Evolutionary conservation across 1,140 invertebrate species (phyloP).

Genomic region (Pseudomyrmex pallidus): DNA sequence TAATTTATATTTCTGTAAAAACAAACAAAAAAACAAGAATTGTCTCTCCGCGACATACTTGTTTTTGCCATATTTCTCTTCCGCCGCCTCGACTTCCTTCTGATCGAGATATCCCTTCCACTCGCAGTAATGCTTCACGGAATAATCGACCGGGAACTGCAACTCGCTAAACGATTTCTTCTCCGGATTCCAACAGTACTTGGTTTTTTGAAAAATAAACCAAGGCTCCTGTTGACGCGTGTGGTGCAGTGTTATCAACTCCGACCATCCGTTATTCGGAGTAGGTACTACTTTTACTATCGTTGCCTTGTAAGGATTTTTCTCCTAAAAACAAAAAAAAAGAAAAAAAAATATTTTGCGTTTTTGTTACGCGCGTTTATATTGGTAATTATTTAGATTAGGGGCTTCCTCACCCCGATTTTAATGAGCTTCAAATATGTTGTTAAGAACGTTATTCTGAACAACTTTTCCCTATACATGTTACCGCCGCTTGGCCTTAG

Average conservation of each 20-base stretch:
- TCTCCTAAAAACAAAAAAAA: conserved; percentile 87
- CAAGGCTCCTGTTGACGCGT: conserved; percentile 87
- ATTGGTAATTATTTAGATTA: no score
- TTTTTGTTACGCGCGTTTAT: no score
- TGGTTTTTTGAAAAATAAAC: conserved; percentile 98
- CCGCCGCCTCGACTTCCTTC: conserved; percentile 89
- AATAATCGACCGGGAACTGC: conserved; percentile 92
- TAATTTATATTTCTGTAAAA: no score
- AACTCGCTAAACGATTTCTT: conserved; percentile 92
- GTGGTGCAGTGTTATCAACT: conserved; percentile 94
- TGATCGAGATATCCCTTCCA: conserved; percentile 96
- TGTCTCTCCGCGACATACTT: conserved; percentile 85
- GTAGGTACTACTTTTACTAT: conserved; percentile 98
- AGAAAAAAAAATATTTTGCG: neutral
- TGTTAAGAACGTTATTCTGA: no score
- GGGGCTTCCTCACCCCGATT: no score
- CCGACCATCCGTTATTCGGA: conserved; percentile 98
- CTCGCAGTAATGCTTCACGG: conserved; percentile 91
- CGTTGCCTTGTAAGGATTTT: conserved; percentile 90
- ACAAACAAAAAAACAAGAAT: neutral
- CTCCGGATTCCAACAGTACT: conserved; percentile 95
- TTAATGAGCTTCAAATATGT: no score
- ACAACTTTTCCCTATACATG: no score
- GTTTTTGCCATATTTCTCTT: conserved; percentile 95
- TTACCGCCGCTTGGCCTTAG: no score